These are phyloP conservation scores for Acleris sparsana DNA, from an alignment of 2,888 invertebrate genomes.

Conservation along the genomic window DNA sequence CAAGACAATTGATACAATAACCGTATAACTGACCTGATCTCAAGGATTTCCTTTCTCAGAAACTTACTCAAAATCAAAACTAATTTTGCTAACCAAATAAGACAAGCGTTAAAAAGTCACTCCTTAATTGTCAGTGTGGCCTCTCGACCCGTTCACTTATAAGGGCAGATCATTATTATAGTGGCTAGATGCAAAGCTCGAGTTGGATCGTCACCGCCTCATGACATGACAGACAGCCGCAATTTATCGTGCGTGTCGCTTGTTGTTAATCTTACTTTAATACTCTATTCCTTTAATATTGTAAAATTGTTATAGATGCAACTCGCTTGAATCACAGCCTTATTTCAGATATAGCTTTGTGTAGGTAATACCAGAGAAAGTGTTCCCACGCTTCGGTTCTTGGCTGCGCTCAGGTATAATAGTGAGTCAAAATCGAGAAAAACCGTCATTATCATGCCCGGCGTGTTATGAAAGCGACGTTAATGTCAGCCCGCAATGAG, in stretches of 20 bases:
- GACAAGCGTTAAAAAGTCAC: too few species aligned
- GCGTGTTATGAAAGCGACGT: constrained; percentile 48
- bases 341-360: constrained; percentile 39
- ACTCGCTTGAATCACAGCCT: constrained; percentile 20
- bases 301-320: constrained; percentile 27
- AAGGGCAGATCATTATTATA: neutral
- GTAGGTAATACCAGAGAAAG: constrained; percentile 43
- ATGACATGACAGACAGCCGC: constrained; percentile 5
- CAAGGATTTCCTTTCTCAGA: too few species aligned
- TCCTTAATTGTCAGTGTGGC: too few species aligned
- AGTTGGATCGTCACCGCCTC: neutral
- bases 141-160: too few species aligned
- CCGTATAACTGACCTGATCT: too few species aligned
- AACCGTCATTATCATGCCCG: constrained; percentile 43
- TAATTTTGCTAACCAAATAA: too few species aligned
- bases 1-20: too few species aligned
- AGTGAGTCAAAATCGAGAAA: constrained; percentile 41
- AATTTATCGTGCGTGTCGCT: constrained; percentile 23
- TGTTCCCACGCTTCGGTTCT: constrained; percentile 58
- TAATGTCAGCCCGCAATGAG: constrained; percentile 44
- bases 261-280: constrained; percentile 21
- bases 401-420: constrained; percentile 37
- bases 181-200: constrained; percentile 5
- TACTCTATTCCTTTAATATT: constrained; percentile 23
- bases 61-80: too few species aligned